Evolutionary conservation across 1,140 invertebrate species (phyloP).

Genomic region (Liolophura sinensis): DNA sequence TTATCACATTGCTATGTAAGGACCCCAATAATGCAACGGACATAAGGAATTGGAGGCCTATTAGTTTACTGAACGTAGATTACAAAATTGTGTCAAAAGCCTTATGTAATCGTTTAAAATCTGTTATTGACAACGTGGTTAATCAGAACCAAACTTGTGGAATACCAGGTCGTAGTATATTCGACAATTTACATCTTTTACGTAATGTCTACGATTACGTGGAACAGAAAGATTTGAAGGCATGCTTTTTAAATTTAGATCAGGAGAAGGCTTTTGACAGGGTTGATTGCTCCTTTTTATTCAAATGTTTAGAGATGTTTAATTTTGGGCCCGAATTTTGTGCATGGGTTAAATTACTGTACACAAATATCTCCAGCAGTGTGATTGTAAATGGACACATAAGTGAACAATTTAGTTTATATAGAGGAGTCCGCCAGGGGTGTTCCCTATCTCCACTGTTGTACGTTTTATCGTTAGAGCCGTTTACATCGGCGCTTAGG

Average conservation of each 20-base stretch:
- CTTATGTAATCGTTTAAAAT: not conserved
- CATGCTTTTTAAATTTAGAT: conserved; percentile 1
- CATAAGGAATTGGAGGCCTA: conserved; percentile 8
- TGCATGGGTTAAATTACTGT: conserved; percentile 4
- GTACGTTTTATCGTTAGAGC: conserved; percentile 54
- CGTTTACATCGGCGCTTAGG: conserved; percentile 6
- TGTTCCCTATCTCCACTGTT: conserved; percentile 47
- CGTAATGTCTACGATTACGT: conserved; percentile 2
- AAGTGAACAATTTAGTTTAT: conserved; percentile 26
- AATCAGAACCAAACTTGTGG: not conserved
- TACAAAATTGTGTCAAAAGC: conserved; percentile 9
- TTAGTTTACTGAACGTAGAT: conserved; percentile 4
- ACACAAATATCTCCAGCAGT: not conserved
- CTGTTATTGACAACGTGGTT: not conserved
- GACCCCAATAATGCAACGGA: not conserved
- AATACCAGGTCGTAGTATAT: not conserved
- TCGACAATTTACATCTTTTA: conserved; percentile 5
- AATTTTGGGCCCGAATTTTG: conserved; percentile 1
- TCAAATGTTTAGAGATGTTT: not conserved
- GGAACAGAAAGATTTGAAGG: not conserved
- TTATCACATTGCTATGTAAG: conserved; percentile 1
- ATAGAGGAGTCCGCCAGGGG: conserved; percentile 49
- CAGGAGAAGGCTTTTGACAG: conserved; percentile 6
- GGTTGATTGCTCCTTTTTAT: not conserved
- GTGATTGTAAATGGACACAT: conserved; percentile 4